Evolutionary conservation across 1,140 invertebrate genomes (phyloP).

Genomic region (Hesperophylax magnus): DNA sequence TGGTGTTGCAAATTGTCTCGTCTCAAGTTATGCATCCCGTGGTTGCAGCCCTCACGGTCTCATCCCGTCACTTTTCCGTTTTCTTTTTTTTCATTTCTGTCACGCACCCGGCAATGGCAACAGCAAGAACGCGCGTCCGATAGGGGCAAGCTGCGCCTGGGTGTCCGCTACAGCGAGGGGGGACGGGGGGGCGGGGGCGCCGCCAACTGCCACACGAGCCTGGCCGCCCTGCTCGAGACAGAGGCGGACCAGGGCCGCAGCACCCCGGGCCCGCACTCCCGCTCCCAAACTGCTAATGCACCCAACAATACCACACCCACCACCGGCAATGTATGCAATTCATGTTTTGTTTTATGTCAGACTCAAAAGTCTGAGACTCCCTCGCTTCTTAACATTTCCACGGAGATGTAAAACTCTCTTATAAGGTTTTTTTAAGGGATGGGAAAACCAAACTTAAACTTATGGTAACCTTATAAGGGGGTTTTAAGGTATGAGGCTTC

Average conservation of each 20-base stretch:
- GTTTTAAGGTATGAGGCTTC: no score
- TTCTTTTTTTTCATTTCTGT: conserved; percentile 28
- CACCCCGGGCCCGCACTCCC: conserved; percentile 64
- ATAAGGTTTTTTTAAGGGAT: no score
- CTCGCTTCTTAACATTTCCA: neutral
- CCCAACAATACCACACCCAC: conserved; percentile 32
- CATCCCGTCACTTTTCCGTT: conserved; percentile 29
- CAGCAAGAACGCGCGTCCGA: neutral
- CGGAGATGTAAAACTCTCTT: no score
- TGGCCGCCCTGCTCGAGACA: conserved; percentile 61
- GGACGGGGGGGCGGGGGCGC: conserved; percentile 1
- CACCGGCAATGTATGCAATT: conserved; percentile 47
- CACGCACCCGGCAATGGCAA: conserved; percentile 2
- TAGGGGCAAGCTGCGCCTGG: conserved; percentile 7
- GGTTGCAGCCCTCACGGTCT: conserved; percentile 18
- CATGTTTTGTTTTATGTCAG: conserved; percentile 37
- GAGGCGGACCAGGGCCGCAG: conserved; percentile 68
- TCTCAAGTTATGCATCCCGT: conserved; percentile 3
- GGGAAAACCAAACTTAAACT: no score
- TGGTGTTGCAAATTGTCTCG: conserved; percentile 7
- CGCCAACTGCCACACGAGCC: conserved; percentile 46
- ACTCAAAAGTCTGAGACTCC: neutral
- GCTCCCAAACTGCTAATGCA: conserved; percentile 49
- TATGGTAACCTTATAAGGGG: no score
- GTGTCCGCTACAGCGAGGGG: conserved; percentile 11